Evolutionary conservation across 35 echinoderm and acorn worm genomes (phyloP).

Genomic region (Holothuria glaberrima): DNA sequence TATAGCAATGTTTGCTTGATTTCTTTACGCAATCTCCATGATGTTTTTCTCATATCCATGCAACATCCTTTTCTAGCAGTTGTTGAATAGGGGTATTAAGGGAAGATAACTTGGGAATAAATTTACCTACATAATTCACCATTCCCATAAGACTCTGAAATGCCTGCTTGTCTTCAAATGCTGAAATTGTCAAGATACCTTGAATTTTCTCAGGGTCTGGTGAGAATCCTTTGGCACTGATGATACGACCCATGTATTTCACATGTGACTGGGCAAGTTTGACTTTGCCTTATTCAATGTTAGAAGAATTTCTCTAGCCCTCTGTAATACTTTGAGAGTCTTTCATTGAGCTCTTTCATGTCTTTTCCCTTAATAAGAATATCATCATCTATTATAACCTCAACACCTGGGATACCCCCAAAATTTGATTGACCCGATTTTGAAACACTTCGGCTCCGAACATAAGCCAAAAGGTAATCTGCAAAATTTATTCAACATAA

Average conservation of each 20-base stretch:
- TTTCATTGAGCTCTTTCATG: conserved; percentile 3
- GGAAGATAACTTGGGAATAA: conserved; percentile 1
- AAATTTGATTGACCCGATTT: neutral
- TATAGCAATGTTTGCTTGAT: neutral
- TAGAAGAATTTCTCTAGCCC: neutral
- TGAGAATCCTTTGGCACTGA: conserved; percentile 27
- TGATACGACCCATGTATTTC: conserved; percentile 42
- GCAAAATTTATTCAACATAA: neutral
- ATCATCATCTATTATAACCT: neutral
- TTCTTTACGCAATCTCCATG: neutral
- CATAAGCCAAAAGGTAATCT: conserved; percentile 22
- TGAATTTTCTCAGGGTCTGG: conserved; percentile 69
- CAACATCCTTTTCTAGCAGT: conserved; percentile 31
- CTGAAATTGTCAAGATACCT: conserved; percentile 54
- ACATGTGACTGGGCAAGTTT: conserved; percentile 25
- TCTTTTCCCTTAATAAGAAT: neutral
- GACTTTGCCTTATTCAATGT: conserved; percentile 25
- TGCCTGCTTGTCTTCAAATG: conserved; percentile 25
- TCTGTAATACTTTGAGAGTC: neutral
- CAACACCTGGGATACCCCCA: neutral
- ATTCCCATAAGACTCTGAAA: conserved; percentile 61
- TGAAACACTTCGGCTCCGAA: conserved; percentile 1
- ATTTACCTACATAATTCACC: conserved; percentile 72
- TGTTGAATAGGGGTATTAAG: neutral
- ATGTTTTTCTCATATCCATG: conserved; percentile 8